Base-by-base conservation (phyloP, 2,888 invertebrate genomes). In the Pecten maximus region DNA sequence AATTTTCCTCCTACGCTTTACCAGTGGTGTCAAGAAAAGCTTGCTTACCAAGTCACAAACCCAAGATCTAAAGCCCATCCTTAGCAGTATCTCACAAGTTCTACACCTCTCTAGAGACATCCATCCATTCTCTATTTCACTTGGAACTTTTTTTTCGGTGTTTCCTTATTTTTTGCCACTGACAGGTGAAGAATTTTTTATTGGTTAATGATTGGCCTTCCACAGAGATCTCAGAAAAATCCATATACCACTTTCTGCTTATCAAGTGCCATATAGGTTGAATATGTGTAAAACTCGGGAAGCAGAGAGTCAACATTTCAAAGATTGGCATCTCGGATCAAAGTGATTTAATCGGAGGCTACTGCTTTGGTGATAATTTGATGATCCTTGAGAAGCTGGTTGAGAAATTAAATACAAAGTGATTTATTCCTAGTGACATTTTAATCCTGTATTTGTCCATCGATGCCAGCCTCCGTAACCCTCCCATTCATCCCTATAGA, bases 111-210 rank as follows among this genome's bases (percentile, higher is more conserved):
- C 74, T 35, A 74, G 28, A 35, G 74, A 74, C 74, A 35, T 0
- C 35, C 35, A 28, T 6, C 74, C 28, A 10, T 35, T 74, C 74
- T 23, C 8, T 28, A 35, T 15, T 74, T 74, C 23, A 23, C 23
- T n/a, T 0, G 44, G 44, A 54, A 54, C 19, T 0, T 54, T 54
- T 35, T 10, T 74, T 28, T 19, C n/a, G n/a, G 44, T 12, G 28
- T 35, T 74, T 28, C 35, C 2, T n/a, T n/a, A n/a, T n/a, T 35
- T 74, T 74, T 74, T 74, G 74, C 15, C 2, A 23, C 12, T 74
- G 74, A 74, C 74, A 74, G 74, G 74, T 74, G 74, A 15, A 74
- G 74, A 74, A 35, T 60, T 74, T 74, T 74, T 35, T 74, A 35
- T 35, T 35, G 74, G 74, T 28, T 3, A 54, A n/a, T 54, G n/a